Evolutionary conservation across 2,888 invertebrate genomes (phyloP).

Genomic region (Amphipyra tragopoginis): DNA sequence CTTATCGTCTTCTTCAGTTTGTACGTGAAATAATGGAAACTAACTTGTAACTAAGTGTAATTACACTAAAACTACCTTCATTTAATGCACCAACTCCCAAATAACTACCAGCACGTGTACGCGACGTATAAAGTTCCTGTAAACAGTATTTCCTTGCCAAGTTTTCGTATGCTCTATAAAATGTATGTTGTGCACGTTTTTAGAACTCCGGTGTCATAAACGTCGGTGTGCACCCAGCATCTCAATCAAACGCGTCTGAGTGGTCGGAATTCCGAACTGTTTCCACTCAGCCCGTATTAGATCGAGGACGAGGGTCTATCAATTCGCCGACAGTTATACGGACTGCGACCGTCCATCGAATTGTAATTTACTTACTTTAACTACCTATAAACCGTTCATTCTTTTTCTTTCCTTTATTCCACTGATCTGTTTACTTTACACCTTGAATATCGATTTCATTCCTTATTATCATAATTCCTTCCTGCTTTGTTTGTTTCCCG

Average conservation of each 20-base stretch:
- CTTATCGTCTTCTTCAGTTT: background rate
- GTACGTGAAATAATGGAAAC: conserved; percentile 7
- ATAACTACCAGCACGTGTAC: conserved; percentile 29
- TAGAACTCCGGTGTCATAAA: conserved; percentile 50
- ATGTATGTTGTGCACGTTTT: conserved; percentile 39
- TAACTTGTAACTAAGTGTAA: background rate
- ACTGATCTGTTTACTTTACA: conserved; percentile 29
- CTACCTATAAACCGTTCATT: conserved; percentile 53
- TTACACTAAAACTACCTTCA: conserved; percentile 16
- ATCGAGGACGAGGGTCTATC: conserved; percentile 72
- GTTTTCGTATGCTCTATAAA: conserved; percentile 44
- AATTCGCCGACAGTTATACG: conserved; percentile 77
- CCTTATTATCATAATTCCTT: conserved; percentile 17
- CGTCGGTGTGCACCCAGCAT: conserved; percentile 59
- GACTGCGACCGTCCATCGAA: conserved; percentile 53
- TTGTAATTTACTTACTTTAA: conserved; percentile 67
- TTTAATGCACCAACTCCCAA: conserved; percentile 21
- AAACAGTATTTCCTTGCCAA: conserved; percentile 52
- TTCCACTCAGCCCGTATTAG: conserved; percentile 67
- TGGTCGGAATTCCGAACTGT: conserved; percentile 62
- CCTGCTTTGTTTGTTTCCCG: conserved; percentile 9
- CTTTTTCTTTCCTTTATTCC: conserved; percentile 24
- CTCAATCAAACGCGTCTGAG: conserved; percentile 69
- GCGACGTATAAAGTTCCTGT: conserved; percentile 36
- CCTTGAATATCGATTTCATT: conserved; percentile 29